Evolutionary conservation across 23 tunicate genomes (phyloP).

Genomic region (Styela plicata): DNA sequence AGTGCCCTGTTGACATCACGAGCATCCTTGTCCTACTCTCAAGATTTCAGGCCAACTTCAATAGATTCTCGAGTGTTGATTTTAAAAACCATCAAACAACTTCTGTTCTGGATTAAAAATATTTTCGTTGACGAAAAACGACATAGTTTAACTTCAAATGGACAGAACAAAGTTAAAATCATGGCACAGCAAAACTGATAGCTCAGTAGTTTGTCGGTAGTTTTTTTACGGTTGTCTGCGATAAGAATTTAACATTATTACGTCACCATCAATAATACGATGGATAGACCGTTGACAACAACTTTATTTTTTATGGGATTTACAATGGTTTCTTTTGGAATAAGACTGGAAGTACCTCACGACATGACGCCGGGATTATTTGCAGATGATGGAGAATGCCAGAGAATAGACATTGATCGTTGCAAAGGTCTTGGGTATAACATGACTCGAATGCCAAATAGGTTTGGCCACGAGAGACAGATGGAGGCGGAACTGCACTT

Average conservation of each 20-base stretch:
- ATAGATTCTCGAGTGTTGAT: not conserved
- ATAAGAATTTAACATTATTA: no score
- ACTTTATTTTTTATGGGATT: not conserved
- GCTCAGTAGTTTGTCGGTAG: no score
- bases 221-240: no score
- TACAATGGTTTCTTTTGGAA: not conserved
- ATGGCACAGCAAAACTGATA: no score
- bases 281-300: no score
- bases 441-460: slow-evolving; percentile 62
- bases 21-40: not conserved
- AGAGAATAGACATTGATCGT: slow-evolving; percentile 44
- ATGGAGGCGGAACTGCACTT: slow-evolving; percentile 45
- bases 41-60: not conserved
- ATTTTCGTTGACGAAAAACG: not conserved
- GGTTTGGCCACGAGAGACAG: slow-evolving; percentile 64
- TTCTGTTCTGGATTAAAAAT: not conserved
- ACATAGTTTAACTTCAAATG: no score
- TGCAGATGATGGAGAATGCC: slow-evolving; percentile 45
- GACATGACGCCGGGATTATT: not conserved
- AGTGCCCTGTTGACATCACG: not conserved
- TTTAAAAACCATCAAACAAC: not conserved
- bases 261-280: no score
- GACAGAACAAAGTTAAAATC: no score
- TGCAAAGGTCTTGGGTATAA: slow-evolving; percentile 74
- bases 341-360: not conserved